Conservation (phyloP, 2,888 invertebrate species). For the Idaea dimidiata region DNA sequence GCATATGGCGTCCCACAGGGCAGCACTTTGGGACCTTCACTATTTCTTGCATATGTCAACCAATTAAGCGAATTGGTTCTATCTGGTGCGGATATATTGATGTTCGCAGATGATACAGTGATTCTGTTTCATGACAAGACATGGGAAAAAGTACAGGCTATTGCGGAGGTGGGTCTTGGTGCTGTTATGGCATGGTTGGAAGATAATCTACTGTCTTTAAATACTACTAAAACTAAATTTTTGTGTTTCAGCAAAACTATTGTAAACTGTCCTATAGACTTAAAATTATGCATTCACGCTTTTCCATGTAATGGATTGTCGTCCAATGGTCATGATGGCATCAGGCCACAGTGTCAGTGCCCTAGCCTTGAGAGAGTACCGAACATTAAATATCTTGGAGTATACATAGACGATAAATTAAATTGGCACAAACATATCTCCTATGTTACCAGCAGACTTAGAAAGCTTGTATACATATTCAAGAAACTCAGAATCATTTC, state of each 20-base stretch:
- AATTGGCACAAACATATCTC: too few relatives aligned
- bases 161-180: not conserved
- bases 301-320: too few relatives aligned
- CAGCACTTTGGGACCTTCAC: not conserved
- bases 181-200: not conserved
- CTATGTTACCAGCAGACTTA: too few relatives aligned
- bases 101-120: not conserved
- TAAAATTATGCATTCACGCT: too few relatives aligned
- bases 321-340: too few relatives aligned
- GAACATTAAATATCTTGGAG: too few relatives aligned
- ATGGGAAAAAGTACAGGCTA: not conserved
- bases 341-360: too few relatives aligned
- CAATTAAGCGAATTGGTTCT: not conserved
- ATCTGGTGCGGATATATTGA: not conserved
- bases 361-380: too few relatives aligned
- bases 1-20: constrained; percentile 1
- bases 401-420: too few relatives aligned
- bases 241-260: constrained; percentile 5
- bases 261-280: constrained; percentile 24
- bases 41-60: not conserved
- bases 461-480: too few relatives aligned
- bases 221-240: not conserved
- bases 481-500: too few relatives aligned
- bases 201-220: not conserved
- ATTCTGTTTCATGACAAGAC: not conserved